These are phyloP conservation scores for Aleiodes alternator DNA, from an alignment of 2,888 invertebrate species.

Conservation along the genomic window DNA sequence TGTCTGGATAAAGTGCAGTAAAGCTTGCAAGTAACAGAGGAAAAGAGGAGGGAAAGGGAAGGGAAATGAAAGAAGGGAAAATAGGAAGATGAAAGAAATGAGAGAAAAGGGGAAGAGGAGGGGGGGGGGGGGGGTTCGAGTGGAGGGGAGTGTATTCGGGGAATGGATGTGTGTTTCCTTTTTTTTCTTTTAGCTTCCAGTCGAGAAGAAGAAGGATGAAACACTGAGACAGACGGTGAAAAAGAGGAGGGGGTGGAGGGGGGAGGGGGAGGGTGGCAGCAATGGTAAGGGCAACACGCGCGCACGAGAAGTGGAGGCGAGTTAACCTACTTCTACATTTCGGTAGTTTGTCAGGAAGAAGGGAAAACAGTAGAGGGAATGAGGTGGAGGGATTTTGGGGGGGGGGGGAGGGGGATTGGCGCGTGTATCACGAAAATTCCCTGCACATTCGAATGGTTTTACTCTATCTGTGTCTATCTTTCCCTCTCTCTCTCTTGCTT, in stretches of 20 bases:
- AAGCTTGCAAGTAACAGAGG: neutral
- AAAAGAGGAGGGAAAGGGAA: too few species aligned
- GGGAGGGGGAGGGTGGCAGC: too few species aligned
- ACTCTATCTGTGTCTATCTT: neutral
- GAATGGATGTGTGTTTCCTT: constrained; percentile 25
- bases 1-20: constrained; percentile 29
- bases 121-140: constrained; percentile 30
- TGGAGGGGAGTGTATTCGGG: constrained; percentile 43
- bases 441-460: constrained; percentile 38
- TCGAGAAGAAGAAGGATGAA: constrained; percentile 27
- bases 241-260: constrained; percentile 23
- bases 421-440: constrained; percentile 52
- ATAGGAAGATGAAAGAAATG: constrained; percentile 36
- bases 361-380: constrained; percentile 25
- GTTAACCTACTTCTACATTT: constrained; percentile 70
- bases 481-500: neutral
- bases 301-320: constrained; percentile 51
- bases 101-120: constrained; percentile 41
- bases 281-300: constrained; percentile 44
- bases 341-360: constrained; percentile 63
- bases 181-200: too few species aligned
- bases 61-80: neutral
- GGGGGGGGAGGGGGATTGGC: too few species aligned
- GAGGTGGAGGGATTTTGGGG: constrained; percentile 44
- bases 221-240: constrained; percentile 36